Evolutionary conservation across 2,888 invertebrate species (phyloP), one percentile per base, ranked within the genome.

Genomic region (Coronaproctus castanopsis): DNA sequence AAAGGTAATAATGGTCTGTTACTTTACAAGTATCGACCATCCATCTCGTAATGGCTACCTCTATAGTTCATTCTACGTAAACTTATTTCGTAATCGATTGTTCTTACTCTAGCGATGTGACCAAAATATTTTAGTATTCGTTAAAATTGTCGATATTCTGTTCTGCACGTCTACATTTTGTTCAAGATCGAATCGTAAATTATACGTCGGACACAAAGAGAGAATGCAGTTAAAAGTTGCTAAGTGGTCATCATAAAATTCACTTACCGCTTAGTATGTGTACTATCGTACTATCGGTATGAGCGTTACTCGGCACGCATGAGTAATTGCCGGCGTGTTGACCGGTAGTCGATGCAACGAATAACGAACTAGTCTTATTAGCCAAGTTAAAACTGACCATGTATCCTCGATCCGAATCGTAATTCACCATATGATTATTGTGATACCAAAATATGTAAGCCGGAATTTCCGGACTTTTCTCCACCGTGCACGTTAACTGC

Each of bases 391-490:
- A 87, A 62, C 86, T 87, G 58, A 90, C 89, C 71, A 87, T 88
- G 69, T 89, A 83, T 59, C 87, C 88, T 62, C 84, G 80, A 69
- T 88, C 88, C 52, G 78, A 78, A 74, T 90, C 89, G 73, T 87
- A 90, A 78, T 90, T 90, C 71, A 90, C 88, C 89, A 90, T 89
- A 65, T 87, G 81, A 70, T 85, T 84, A 74, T 89, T 88, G 64
- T 71, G 67, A 65, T 71, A 71, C 86, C 87, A 86, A 72, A 86
- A 86, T 57, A 89, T 82, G 71, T 85, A 89, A 57, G 84, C 81
- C 3, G 89, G 87, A 36, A 82, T 81, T 70, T 88, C 87, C 0
- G 88, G 89, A 58, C 87, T 87, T 68, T 87, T 86, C 51, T 85
- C 78, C 24, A 90, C 84, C 57, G 81, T 81, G 68, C 90, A 90